These are phyloP conservation scores for Chymomyza caudatula DNA, from an alignment of 2,888 invertebrate species.

Conservation along the genomic window DNA sequence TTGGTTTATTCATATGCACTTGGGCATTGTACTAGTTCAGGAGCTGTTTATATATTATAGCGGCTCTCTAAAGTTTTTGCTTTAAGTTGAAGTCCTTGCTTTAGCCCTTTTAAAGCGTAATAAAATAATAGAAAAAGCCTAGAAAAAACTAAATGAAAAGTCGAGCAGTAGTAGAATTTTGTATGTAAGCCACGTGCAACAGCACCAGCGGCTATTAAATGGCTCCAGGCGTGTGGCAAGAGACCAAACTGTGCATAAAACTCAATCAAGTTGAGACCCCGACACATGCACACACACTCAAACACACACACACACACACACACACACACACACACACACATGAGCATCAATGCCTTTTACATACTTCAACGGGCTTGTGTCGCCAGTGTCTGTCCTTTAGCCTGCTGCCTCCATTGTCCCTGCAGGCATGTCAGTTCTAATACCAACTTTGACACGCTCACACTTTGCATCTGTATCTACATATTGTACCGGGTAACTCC, in stretches of 20 bases:
- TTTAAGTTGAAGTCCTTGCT: not conserved
- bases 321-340: constrained; percentile 1
- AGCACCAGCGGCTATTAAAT: constrained; percentile 60
- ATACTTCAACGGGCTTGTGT: constrained; percentile 44
- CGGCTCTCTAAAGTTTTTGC: not conserved
- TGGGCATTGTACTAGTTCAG: not conserved
- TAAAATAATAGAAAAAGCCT: not conserved
- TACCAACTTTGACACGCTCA: constrained; percentile 72
- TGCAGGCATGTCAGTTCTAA: constrained; percentile 73
- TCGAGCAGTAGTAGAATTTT: constrained; percentile 54
- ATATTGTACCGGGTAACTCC: constrained; percentile 36
- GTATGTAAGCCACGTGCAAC: constrained; percentile 62
- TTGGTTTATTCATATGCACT: not conserved
- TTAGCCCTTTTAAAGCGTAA: not conserved
- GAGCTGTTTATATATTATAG: not conserved
- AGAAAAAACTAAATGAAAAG: not conserved
- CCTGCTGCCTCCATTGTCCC: constrained; percentile 49
- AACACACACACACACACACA: constrained; percentile 6
- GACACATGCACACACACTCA: not conserved
- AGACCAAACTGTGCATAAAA: constrained; percentile 68
- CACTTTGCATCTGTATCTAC: constrained; percentile 8
- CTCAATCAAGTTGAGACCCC: constrained; percentile 64
- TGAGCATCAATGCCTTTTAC: constrained; percentile 47
- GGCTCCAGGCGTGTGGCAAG: constrained; percentile 27
- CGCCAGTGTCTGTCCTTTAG: not conserved